phyloP scores from a whole-genome alignment of 2,113 vertebrate genomes.

The Sylvietta virens region DNA sequence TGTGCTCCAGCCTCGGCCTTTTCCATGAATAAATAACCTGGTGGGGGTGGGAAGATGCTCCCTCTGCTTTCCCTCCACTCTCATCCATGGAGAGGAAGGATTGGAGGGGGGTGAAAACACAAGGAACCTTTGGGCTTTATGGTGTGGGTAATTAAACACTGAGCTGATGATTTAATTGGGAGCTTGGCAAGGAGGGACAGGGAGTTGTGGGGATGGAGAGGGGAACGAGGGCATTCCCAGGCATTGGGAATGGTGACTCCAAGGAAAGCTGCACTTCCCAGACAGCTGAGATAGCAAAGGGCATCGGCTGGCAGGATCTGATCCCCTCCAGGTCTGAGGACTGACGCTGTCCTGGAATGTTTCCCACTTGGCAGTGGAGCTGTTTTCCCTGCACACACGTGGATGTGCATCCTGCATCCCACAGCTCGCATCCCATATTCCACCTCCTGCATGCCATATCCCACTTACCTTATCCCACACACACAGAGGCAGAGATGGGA shows the following conservation, averaged over 20 bases:
- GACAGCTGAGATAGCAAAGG: neutral
- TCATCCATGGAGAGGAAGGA: neutral
- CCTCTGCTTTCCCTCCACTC: neutral
- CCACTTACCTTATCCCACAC: neutral
- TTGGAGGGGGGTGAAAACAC: accelerated
- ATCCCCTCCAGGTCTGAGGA: neutral
- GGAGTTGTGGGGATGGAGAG: neutral
- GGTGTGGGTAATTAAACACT: neutral
- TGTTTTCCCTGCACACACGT: accelerated
- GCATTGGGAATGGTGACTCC: accelerated
- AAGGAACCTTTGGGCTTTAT: neutral
- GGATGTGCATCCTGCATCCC: neutral
- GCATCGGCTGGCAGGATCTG: neutral
- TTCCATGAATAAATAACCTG: constrained; percentile 47
- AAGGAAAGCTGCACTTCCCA: neutral
- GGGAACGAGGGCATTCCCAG: neutral
- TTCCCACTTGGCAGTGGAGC: neutral
- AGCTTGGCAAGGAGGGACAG: neutral
- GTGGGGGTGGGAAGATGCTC: neutral
- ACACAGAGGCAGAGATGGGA: neutral
- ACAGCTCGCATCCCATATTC: neutral
- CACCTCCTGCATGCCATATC: neutral
- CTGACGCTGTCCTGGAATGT: accelerated
- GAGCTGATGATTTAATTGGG: neutral
- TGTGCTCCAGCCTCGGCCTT: neutral